Evolutionary conservation across 2,113 vertebrate genomes (phyloP), one percentile per base, ranked within the genome.

Genomic region (Cinclus cinclus): DNA sequence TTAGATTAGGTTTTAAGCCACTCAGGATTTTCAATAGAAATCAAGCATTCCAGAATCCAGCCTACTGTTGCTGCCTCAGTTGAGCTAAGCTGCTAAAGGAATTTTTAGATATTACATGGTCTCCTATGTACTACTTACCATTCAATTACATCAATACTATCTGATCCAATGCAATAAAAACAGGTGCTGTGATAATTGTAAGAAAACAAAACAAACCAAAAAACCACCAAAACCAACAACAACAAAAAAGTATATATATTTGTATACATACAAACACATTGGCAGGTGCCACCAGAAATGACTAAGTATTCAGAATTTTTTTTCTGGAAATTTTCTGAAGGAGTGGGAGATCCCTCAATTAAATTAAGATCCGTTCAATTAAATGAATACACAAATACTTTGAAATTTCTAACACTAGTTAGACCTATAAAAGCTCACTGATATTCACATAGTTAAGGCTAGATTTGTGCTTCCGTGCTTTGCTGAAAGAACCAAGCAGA

Each of bases 21-120:
- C 19, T 83, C 19, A 44, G n/a, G 75, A 77, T 92, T 91, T 95
- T 89, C 59, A 59, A 7, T 18, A 67, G 55, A 95, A 93, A 92
- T 60, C 31, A 82, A 80, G 39, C 13, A 58, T 80, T 85, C 91
- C 33, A 69, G 68, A 83, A 90, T 27, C 20, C 44, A 86, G 55
- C 27, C 50, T 87, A 23, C 12, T 83, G 49, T 41, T 77, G 47
- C 53, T 81, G 44, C 49, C 50, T 69, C 62, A 46, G 58, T 10
- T 33, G 62, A 75, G 31, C 12, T 79, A 82, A 92, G 49, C 15
- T 91, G 46, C 39, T 50, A 85, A 87, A 79, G 37, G 39, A 56
- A 87, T 77, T 92, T 90, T 91, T 70, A 83, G 21, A 28, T 47
- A 41, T 1, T 2, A 62, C 13, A 13, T 30, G 7, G 19, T 80